Conservation (phyloP, 2,888 invertebrate genomes). For the Clepsis dumicolana region DNA sequence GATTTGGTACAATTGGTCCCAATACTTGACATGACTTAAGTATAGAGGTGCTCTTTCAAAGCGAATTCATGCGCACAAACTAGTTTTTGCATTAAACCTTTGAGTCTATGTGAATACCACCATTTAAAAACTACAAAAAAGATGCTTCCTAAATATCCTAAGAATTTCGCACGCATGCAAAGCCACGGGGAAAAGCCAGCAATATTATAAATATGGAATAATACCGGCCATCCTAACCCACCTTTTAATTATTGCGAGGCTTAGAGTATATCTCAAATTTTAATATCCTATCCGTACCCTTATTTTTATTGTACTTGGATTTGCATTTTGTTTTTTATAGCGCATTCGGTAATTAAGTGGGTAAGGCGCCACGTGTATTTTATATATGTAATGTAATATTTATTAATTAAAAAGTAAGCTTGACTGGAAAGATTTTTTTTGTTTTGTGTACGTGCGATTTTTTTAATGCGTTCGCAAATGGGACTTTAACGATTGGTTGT, state of each 20-base stretch:
- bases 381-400: constrained; percentile 24
- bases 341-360: constrained; percentile 46
- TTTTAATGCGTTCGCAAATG: neutral
- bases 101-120: too few species aligned
- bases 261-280: constrained; percentile 74
- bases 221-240: constrained; percentile 58
- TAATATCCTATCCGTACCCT: constrained; percentile 70
- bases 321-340: constrained; percentile 65
- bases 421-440: neutral
- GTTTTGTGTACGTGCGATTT: neutral
- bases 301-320: constrained; percentile 78
- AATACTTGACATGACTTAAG: too few species aligned
- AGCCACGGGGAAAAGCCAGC: neutral
- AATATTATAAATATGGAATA: constrained; percentile 76
- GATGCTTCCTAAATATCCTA: too few species aligned
- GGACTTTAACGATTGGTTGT: neutral
- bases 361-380: constrained; percentile 37
- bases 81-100: too few species aligned
- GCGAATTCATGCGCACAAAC: too few species aligned
- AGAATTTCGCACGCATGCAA: too few species aligned
- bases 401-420: constrained; percentile 11
- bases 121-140: too few species aligned
- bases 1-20: too few species aligned
- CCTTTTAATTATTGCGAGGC: constrained; percentile 67
- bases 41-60: too few species aligned